A percentile compares a stretch with the other conserved stretches of the same genome.
phyloP scores from a whole-genome alignment of 2,888 invertebrate species.

The Dascillus cervinus region DNA sequence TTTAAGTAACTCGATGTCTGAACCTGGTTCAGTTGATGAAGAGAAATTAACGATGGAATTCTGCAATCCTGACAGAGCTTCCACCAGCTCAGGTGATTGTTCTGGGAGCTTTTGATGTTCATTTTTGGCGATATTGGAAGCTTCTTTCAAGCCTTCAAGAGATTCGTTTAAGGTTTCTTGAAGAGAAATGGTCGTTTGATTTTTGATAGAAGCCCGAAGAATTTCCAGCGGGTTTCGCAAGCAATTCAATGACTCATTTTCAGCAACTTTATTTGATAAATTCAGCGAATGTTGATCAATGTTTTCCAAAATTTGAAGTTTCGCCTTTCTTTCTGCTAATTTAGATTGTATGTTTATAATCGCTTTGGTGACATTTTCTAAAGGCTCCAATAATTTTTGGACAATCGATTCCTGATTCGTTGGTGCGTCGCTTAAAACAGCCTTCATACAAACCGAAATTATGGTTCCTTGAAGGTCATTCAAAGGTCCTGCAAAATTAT shows the following conservation, averaged over 20 bases:
- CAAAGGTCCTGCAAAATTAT: constrained; percentile 28
- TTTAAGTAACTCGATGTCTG: no score
- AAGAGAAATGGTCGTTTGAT: no score
- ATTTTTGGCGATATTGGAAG: no score
- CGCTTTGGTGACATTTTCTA: constrained; percentile 34
- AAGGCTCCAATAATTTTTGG: constrained; percentile 29
- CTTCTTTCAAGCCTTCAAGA: no score
- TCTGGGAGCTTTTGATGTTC: no score
- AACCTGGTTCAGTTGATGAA: no score
- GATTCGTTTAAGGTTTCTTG: no score
- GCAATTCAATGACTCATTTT: neutral
- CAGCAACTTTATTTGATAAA: neutral
- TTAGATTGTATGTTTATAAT: constrained; percentile 33
- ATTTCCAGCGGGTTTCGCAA: no score
- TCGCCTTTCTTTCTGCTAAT: constrained; percentile 18
- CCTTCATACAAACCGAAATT: constrained; percentile 35
- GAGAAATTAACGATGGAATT: neutral
- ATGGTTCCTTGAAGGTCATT: constrained; percentile 33
- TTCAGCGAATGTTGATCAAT: neutral
- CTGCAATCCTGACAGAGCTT: neutral
- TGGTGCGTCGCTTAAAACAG: constrained; percentile 26
- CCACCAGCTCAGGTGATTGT: no score
- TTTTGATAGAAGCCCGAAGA: no score
- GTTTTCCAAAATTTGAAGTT: neutral
- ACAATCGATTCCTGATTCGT: constrained; percentile 29